A percentile compares a stretch with the other conserved stretches of the same genome.
Conservation (phyloP, 2,888 invertebrate species). For the Nemurella pictetii region DNA sequence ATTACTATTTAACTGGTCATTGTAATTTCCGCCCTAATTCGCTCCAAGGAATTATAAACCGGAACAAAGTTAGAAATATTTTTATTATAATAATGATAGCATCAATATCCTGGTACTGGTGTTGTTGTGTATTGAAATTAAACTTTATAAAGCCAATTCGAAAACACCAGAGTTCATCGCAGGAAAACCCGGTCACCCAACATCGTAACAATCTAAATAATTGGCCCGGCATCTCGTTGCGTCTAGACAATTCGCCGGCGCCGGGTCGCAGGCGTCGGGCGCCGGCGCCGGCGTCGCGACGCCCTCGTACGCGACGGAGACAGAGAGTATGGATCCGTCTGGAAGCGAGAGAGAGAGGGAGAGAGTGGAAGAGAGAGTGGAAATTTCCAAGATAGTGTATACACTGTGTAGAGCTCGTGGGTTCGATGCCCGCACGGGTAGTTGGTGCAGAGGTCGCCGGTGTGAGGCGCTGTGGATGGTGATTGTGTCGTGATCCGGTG, state of each 20-base stretch:
- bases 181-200: not conserved
- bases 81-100: too few relatives aligned
- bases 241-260: not conserved
- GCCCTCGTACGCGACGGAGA: not conserved
- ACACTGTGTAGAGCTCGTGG: too few relatives aligned
- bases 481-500: not conserved
- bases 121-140: too few relatives aligned
- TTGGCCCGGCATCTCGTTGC: not conserved
- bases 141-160: too few relatives aligned
- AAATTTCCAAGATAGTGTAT: not conserved
- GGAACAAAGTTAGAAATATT: too few relatives aligned
- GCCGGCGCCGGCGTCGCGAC: not conserved
- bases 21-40: too few relatives aligned
- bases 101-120: too few relatives aligned
- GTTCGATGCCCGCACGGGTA: not conserved
- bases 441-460: not conserved
- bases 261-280: not conserved
- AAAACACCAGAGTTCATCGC: not conserved
- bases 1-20: too few relatives aligned
- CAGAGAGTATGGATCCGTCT: not conserved
- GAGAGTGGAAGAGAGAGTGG: not conserved
- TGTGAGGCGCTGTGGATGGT: not conserved
- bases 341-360: not conserved
- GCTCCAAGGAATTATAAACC: too few relatives aligned
- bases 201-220: not conserved